Evolutionary conservation across 2,888 invertebrate genomes (phyloP).

Genomic region (Arge pagana): DNA sequence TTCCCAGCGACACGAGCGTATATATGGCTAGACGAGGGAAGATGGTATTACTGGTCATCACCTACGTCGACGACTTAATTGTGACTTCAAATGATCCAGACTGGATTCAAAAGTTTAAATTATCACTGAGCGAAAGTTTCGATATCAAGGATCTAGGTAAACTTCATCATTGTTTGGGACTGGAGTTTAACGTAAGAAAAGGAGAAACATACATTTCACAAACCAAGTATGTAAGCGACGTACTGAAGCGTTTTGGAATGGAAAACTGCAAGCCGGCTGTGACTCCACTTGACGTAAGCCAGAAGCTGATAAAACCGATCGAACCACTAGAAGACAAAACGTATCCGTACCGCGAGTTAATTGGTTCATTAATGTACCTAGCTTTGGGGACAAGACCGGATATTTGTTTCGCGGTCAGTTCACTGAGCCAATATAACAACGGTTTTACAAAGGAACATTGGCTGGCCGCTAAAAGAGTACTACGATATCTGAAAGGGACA

Average conservation of each 20-base stretch:
- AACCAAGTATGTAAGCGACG: constrained; percentile 34
- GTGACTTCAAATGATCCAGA: background rate
- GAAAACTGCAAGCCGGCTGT: constrained; percentile 35
- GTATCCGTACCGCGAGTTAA: constrained; percentile 18
- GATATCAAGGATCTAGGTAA: constrained; percentile 34
- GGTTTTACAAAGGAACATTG: constrained; percentile 3
- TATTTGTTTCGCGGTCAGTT: constrained; percentile 1
- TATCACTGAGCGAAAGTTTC: too few relatives aligned
- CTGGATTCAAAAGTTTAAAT: background rate
- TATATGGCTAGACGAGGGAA: constrained; percentile 18
- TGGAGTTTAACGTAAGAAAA: constrained; percentile 31
- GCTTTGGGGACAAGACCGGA: background rate
- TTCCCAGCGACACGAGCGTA: constrained; percentile 31
- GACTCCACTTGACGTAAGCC: constrained; percentile 32
- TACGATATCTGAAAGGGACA: constrained; percentile 6
- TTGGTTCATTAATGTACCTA: constrained; percentile 7
- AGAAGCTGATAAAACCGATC: constrained; percentile 23
- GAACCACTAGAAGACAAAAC: constrained; percentile 19
- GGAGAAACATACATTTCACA: constrained; percentile 27
- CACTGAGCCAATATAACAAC: constrained; percentile 1
- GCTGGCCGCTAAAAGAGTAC: constrained; percentile 5
- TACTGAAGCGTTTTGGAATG: constrained; percentile 39
- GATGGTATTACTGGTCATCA: background rate
- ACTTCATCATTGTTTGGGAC: constrained; percentile 33
- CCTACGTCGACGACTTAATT: background rate